A percentile compares a stretch with the other conserved stretches of the same genome.
phyloP scores from a whole-genome alignment of 2,797 vertebrate species.

The Sebastes hopkinsi region DNA sequence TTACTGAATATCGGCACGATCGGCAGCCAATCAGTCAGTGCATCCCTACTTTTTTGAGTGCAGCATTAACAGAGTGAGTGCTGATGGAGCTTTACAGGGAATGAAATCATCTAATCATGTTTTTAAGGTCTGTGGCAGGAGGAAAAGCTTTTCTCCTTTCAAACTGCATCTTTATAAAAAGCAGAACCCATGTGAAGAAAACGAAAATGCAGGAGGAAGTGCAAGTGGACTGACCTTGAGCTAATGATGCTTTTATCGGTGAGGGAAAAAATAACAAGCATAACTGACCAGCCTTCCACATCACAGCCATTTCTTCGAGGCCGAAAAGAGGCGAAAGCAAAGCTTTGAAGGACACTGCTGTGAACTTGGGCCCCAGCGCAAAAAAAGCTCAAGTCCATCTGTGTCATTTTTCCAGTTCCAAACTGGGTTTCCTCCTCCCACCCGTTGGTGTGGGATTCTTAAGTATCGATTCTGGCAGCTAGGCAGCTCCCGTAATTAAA shows the following conservation, averaged over 20 bases:
- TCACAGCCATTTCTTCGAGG: constrained; percentile 21
- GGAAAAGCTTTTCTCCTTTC: constrained; percentile 25
- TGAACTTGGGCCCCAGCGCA: constrained; percentile 28
- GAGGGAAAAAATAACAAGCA: constrained; percentile 25
- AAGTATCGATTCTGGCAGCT: constrained; percentile 74
- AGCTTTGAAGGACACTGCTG: constrained; percentile 50
- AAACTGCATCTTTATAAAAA: constrained; percentile 9
- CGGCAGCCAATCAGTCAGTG: neutral
- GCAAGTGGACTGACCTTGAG: constrained; percentile 53
- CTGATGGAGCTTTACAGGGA: constrained; percentile 12
- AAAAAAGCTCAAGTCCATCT: constrained; percentile 51
- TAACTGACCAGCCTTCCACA: constrained; percentile 33
- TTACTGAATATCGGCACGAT: neutral
- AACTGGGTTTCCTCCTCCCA: constrained; percentile 42
- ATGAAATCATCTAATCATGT: constrained; percentile 35
- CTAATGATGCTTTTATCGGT: constrained; percentile 53
- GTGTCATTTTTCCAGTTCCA: constrained; percentile 50
- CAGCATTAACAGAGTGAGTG: constrained; percentile 10
- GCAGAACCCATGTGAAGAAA: constrained; percentile 16
- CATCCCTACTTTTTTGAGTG: constrained; percentile 12
- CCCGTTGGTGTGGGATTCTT: constrained; percentile 55
- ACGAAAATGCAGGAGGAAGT: constrained; percentile 31
- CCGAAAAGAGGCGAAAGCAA: constrained; percentile 5
- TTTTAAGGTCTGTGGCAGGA: constrained; percentile 26
- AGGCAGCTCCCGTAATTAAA: constrained; percentile 75